phyloP scores from a whole-genome alignment of 2,888 invertebrate species.

The Caenorhabditis doughertyi region DNA sequence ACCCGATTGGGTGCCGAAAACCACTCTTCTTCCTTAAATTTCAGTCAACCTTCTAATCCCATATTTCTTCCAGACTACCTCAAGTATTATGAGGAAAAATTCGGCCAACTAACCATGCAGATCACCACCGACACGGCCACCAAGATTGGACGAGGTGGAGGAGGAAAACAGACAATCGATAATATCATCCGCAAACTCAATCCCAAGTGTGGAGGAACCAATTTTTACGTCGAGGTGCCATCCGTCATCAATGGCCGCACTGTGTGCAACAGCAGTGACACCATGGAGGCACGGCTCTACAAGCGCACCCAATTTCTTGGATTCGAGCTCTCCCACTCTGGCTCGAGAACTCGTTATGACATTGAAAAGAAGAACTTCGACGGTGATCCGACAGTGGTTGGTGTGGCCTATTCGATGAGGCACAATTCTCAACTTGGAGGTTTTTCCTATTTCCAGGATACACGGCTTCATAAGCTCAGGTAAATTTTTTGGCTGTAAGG shows the following conservation, averaged over 20 bases:
- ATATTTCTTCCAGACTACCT: slow-evolving; percentile 33
- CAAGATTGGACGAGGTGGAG: slow-evolving; percentile 5
- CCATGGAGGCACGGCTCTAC: slow-evolving; percentile 22
- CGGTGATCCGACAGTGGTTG: slow-evolving; percentile 66
- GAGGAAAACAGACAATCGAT: slow-evolving; percentile 27
- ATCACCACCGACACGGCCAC: slow-evolving; percentile 9
- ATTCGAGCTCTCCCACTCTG: slow-evolving; percentile 63
- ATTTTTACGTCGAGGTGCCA: slow-evolving; percentile 48
- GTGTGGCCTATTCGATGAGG: slow-evolving; percentile 39
- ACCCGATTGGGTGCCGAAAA: no score
- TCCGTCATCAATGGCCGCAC: not conserved
- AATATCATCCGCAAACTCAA: slow-evolving; percentile 66
- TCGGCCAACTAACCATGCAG: slow-evolving; percentile 45
- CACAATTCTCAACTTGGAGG: slow-evolving; percentile 32
- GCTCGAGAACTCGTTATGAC: slow-evolving; percentile 54
- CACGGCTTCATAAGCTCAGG: slow-evolving; percentile 17
- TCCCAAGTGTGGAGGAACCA: slow-evolving; percentile 64
- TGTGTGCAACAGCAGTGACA: not conserved
- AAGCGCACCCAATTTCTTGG: slow-evolving; percentile 62
- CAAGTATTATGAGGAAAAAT: slow-evolving; percentile 48
- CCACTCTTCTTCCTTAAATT: no score
- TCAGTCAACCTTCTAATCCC: no score
- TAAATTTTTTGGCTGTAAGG: not conserved
- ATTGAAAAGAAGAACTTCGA: slow-evolving; percentile 25
- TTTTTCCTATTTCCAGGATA: slow-evolving; percentile 31